Evolutionary conservation across 2,888 invertebrate species (phyloP), one percentile per base, ranked within the genome.

Genomic region (Caenorhabditis zanzibari): DNA sequence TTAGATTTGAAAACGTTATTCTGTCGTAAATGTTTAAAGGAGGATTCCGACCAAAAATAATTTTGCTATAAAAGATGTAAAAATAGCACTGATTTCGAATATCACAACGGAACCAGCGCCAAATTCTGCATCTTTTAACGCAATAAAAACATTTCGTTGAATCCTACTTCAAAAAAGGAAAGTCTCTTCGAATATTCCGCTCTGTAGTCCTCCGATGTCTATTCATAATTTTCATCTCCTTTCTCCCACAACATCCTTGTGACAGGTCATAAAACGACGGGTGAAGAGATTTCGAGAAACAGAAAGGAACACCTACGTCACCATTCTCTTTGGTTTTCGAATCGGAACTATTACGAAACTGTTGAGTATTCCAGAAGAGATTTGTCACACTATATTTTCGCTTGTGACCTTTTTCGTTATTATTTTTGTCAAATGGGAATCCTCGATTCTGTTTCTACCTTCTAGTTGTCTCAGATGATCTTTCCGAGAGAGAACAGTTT

Each of bases 281-380:
- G 7, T 14, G 66, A 49, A 68, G 54, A 54, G 54, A 68, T 16
- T 49, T 16, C 9, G 68, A 68, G 68, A 63, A 61, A 73, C 3
- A 61, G 32, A 59, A n/a, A 6, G 22, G 49, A 54, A 54, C 52
- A 35, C 64, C 47, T 28, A 54, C 54, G 22, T 68, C n/a, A 32
- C n/a, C 54, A 22, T 32, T 24, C 66, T 44, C 52, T 35, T 24
- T 35, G 1, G 24, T 54, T 68, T 68, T 35, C 22, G 35, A 12
- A 47, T 19, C 22, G 0, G 12, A 38, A 38, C 14, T 24, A 16
- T 68, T 68, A 38, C 26, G 54, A 68, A 68, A 68, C 41, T 24
- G 16, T 49, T 12, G 66, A 66, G 22, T 28, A 10, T 52, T 66
- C 49, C 32, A 49, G 64, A 64, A 28, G 10, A 61, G 26, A 47